These are phyloP conservation scores for Mimas tiliae DNA, from an alignment of 2,888 invertebrate genomes.

Conservation along the genomic window DNA sequence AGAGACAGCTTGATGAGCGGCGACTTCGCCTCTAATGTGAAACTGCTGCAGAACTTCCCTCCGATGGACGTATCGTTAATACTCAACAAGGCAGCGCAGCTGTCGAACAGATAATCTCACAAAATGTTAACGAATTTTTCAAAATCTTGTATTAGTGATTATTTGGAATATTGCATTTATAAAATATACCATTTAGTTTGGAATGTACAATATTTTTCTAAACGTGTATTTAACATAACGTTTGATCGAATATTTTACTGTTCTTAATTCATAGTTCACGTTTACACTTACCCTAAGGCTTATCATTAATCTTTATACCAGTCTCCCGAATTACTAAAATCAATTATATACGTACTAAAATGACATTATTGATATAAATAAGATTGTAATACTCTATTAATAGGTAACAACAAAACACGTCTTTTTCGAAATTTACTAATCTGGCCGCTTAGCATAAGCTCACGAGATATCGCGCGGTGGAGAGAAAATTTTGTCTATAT, in stretches of 20 bases:
- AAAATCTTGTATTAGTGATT: background rate
- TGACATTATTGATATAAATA: constrained; percentile 3
- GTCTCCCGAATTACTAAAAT: constrained; percentile 44
- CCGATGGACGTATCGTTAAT: constrained; percentile 94
- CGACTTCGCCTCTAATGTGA: constrained; percentile 97
- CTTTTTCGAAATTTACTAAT: background rate
- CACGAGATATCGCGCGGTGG: too few species aligned
- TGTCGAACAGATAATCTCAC: constrained; percentile 65
- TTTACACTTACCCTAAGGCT: constrained; percentile 34
- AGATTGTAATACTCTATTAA: background rate
- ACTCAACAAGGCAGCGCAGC: constrained; percentile 90
- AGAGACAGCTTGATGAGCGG: constrained; percentile 92
- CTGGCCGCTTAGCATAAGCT: too few species aligned
- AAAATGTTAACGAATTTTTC: background rate
- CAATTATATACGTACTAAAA: background rate
- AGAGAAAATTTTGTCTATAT: too few species aligned
- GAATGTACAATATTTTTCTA: constrained; percentile 23
- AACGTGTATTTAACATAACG: constrained; percentile 21
- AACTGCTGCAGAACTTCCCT: constrained; percentile 96
- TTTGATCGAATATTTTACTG: background rate
- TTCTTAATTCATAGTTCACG: background rate
- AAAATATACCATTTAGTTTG: constrained; percentile 27
- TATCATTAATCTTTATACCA: constrained; percentile 33
- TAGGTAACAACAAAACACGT: background rate
- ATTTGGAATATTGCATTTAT: constrained; percentile 38